Base-by-base conservation (phyloP, 2,113 vertebrate genomes). In the Seriola rivoliana region DNA sequence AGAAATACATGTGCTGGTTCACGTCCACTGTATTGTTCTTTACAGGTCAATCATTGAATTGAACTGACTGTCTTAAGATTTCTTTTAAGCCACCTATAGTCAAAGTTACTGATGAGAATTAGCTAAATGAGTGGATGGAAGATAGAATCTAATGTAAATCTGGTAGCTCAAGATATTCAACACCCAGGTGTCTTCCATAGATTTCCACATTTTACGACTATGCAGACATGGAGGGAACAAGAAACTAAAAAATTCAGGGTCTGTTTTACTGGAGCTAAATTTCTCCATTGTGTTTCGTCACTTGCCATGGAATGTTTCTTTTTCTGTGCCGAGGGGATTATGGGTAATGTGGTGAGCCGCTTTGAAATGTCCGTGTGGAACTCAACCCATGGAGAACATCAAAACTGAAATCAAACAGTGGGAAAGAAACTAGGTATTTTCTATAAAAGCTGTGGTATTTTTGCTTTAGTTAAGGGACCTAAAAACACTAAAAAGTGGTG, bases 271-370 rank as follows among this genome's bases (percentile, higher is more conserved):
- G 69, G 75, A 91, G 84, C 60, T 59, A 78, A 58, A 83, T 81
- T 85, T 86, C 55, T 65, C 48, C 62, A 71, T 74, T 86, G 85
- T 88, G 70, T 80, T 81, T 70, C 21, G 44, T 70, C 59, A 34
- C 44, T 64, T 82, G 85, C 81, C 71, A 76, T 67, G 82, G 83
- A 90, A 84, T 88, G 64, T 83, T 78, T 73, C 60, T 78, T 75
- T 69, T 42, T 29, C 84, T 80, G 67, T 54, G 89, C 81, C 80
- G 75, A 52, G 71, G 76, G 87, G 88, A 88, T 93, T 91, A 88
- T 89, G 91, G 91, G 80, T 91, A 85, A 85, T 86, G 88, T 73
- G 87, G 89, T 91, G 44, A 78, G 88, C 75, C 80, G 10, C 82
- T 83, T 71, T 54, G 71, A 93, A 88, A 89, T 84, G 44, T 69